Conservation (phyloP, 2,888 invertebrate genomes). For the Candidula unifasciata region DNA sequence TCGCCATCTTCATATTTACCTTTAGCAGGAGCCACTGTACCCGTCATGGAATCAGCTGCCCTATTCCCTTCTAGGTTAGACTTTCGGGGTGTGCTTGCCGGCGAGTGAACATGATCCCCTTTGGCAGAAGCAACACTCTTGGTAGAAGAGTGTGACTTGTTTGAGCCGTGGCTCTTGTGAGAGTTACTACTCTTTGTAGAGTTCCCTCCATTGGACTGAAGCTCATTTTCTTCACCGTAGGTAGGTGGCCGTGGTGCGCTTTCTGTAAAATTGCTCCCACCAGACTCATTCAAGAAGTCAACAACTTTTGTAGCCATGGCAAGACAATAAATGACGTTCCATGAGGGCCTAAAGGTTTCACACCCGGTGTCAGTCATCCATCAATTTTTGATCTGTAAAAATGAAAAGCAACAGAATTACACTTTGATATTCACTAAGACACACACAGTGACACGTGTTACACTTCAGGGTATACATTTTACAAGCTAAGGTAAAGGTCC, state of each 20-base stretch:
- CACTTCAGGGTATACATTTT: too few relatives aligned
- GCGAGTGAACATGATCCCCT: conserved; percentile 69
- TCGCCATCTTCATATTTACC: conserved; percentile 63
- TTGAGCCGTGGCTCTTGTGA: conserved; percentile 72
- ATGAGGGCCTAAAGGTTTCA: conserved; percentile 15
- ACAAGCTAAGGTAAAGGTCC: too few relatives aligned
- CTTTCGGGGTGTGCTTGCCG: conserved; percentile 74
- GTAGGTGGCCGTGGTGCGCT: conserved; percentile 76
- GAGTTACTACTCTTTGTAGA: conserved; percentile 74
- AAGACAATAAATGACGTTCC: conserved; percentile 42
- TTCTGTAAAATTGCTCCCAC: conserved; percentile 75
- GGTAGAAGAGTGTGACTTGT: conserved; percentile 59
- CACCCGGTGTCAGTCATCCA: not conserved
- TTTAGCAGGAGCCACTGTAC: conserved; percentile 33
- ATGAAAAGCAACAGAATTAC: not conserved
- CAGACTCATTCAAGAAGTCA: conserved; percentile 73
- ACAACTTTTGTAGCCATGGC: conserved; percentile 70
- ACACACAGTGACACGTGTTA: too few relatives aligned
- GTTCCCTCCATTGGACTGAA: conserved; percentile 75
- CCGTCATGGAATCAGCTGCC: conserved; percentile 38
- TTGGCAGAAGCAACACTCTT: conserved; percentile 65
- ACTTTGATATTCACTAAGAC: too few relatives aligned
- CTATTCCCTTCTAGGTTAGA: conserved; percentile 69
- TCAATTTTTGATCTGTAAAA: conserved; percentile 2
- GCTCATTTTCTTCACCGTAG: conserved; percentile 77